phyloP scores from a whole-genome alignment of 1,140 invertebrate species.

The Magallana ariakensis region DNA sequence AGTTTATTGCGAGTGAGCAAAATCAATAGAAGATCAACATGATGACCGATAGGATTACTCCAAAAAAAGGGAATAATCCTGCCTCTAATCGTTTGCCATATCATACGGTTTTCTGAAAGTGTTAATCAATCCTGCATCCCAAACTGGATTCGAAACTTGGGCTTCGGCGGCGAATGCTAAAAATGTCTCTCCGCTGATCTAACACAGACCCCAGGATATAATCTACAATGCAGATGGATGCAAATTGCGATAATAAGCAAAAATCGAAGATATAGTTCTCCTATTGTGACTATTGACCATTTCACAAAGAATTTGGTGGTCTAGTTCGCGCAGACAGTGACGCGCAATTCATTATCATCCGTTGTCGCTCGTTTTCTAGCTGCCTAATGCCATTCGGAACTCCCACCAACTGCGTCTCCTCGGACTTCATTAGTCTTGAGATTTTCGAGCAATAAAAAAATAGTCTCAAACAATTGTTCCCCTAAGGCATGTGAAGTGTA shows the following conservation, averaged over 20 bases:
- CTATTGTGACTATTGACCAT: slow-evolving; percentile 23
- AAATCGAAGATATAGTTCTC: slow-evolving; percentile 23
- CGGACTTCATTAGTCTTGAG: slow-evolving; percentile 23
- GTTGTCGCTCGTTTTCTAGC: slow-evolving; percentile 1
- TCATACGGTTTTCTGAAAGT: slow-evolving; percentile 26
- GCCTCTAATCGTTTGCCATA: slow-evolving; percentile 20
- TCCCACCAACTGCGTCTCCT: slow-evolving; percentile 23
- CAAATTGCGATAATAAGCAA: slow-evolving; percentile 29
- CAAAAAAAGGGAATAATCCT: neutral
- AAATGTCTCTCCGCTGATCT: neutral
- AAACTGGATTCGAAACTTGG: neutral
- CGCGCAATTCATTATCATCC: neutral
- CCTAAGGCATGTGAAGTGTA: neutral
- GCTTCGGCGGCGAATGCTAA: neutral
- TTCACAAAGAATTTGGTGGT: slow-evolving; percentile 18
- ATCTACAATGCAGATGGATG: slow-evolving; percentile 31
- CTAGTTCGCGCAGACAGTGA: neutral
- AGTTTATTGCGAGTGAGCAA: neutral
- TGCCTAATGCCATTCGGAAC: slow-evolving; percentile 17
- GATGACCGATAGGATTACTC: slow-evolving; percentile 6
- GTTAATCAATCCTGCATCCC: slow-evolving; percentile 14
- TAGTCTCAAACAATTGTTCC: slow-evolving; percentile 4
- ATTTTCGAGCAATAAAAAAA: neutral
- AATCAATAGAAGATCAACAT: neutral
- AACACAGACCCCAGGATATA: neutral